A percentile compares a stretch with the other conserved stretches of the same genome.
Evolutionary conservation across 2,888 invertebrate genomes (phyloP).

Genomic region (Xylota segnis): DNA sequence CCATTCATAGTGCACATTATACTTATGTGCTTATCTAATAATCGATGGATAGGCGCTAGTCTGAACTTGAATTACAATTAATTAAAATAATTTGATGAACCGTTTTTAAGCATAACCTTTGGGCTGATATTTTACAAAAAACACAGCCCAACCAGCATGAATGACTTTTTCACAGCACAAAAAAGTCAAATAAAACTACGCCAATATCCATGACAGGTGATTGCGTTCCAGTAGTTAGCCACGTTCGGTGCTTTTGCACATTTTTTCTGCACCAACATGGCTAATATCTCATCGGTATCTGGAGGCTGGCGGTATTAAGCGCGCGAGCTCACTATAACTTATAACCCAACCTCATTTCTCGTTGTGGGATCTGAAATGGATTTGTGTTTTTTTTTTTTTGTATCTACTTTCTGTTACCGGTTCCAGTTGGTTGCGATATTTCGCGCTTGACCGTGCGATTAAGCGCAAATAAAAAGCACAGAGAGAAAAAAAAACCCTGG

Average conservation of each 20-base stretch:
- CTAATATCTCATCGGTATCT: constrained; percentile 42
- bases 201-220: constrained; percentile 50
- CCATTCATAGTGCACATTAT: too few species aligned
- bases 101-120: not conserved
- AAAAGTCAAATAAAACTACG: constrained; percentile 5
- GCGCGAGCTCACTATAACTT: constrained; percentile 15
- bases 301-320: constrained; percentile 45
- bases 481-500: not conserved
- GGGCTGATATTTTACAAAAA: not conserved
- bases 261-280: constrained; percentile 38
- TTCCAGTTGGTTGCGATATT: constrained; percentile 80
- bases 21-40: too few species aligned
- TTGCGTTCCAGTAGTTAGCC: constrained; percentile 66
- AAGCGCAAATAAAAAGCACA: constrained; percentile 77
- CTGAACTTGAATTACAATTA: not conserved
- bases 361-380: constrained; percentile 54
- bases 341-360: constrained; percentile 56
- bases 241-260: constrained; percentile 30
- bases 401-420: constrained; percentile 70
- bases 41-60: too few species aligned
- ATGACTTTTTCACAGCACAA: not conserved
- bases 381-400: constrained; percentile 34
- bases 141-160: not conserved
- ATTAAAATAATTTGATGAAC: not conserved
- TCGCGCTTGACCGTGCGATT: constrained; percentile 81